Evolutionary conservation across 2,113 vertebrate species (phyloP).

Genomic region (Actenoides hombroni): DNA sequence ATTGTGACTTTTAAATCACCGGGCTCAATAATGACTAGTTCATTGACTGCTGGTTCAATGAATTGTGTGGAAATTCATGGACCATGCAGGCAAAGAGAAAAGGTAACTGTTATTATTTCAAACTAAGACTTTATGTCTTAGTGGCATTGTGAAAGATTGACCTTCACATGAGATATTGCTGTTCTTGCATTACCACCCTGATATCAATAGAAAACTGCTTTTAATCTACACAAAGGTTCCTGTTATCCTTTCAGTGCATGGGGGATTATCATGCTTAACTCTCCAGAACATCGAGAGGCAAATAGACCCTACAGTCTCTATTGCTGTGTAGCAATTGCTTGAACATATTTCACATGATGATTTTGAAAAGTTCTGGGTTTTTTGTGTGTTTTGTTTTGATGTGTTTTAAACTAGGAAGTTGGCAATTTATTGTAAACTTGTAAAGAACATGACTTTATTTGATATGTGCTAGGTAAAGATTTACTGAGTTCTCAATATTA

Average conservation of each 20-base stretch:
- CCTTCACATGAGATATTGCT: constrained; percentile 72
- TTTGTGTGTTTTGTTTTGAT: not conserved
- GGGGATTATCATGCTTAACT: constrained; percentile 64
- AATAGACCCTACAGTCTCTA: not conserved
- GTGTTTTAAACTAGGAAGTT: not conserved
- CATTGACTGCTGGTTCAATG: constrained; percentile 71
- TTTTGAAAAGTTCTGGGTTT: not conserved
- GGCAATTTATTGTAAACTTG: not conserved
- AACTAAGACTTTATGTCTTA: constrained; percentile 77
- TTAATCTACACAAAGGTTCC: constrained; percentile 69
- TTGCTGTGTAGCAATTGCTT: constrained; percentile 36
- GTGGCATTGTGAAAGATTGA: constrained; percentile 76
- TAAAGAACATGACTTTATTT: not conserved
- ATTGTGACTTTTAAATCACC: constrained; percentile 69
- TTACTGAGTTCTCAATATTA: not conserved
- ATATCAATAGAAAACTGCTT: constrained; percentile 75
- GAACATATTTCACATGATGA: not conserved
- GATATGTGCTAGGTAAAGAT: not conserved
- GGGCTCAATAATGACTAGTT: constrained; percentile 67
- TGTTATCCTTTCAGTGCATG: constrained; percentile 69
- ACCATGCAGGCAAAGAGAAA: constrained; percentile 68
- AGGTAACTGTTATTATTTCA: constrained; percentile 79
- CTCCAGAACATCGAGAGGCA: constrained; percentile 37
- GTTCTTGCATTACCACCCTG: constrained; percentile 64
- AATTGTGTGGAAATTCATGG: constrained; percentile 75